Base-by-base conservation (phyloP, 2,888 invertebrate species). In the Pollenia griseotomentosa region DNA sequence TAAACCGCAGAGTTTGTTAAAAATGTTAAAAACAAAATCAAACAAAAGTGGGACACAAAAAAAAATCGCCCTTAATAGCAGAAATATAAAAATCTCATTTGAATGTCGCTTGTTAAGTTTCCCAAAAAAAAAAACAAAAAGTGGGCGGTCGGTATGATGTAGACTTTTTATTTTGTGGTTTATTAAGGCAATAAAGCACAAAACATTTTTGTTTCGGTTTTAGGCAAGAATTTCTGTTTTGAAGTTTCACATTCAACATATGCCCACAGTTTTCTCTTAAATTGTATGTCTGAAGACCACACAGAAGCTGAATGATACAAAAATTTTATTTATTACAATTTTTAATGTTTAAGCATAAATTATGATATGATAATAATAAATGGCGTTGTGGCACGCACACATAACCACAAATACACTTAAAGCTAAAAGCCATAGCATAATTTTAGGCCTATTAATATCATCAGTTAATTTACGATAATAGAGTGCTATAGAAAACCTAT, bases 401-500 rank as follows among this genome's bases (percentile, higher is more conserved):
- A 48, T 46, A 40, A 14, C 11, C 14, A 33, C 48, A 44, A 0
- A 33, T 16, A 19, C 23, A 44, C 19, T 40, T 55, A 0, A 42
- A 44, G 12, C 46, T 16, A 59, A 59, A 78, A 57, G 16, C 42
- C 68, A 53, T 65, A 59, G 40, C 66, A 68, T 55, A 78, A 63
- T 74, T 82, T 78, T 33, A 81, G 73, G 70, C 51, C 46, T 42
- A 78, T 74, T 78, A 78, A 84, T 63, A 68, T 74, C 84, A 84
- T 63, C 70, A 84, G 81, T 82, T 81, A 82, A 87, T 82, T 87
- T 70, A 59, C 63, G 53, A 16, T 82, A 84, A 78, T 82, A 74
- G 51, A 77, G 40, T 71, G 42, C 83, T 68, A 84, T 81, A 63
- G 77, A 82, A 87, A 84, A 53, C 42, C 77, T 73, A 83, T 87